Percentiles rank a stretch among this genome's conserved stretches.
These are phyloP conservation scores for Serinus canaria DNA, from an alignment of 2,113 vertebrate genomes.

Conservation along the genomic window DNA sequence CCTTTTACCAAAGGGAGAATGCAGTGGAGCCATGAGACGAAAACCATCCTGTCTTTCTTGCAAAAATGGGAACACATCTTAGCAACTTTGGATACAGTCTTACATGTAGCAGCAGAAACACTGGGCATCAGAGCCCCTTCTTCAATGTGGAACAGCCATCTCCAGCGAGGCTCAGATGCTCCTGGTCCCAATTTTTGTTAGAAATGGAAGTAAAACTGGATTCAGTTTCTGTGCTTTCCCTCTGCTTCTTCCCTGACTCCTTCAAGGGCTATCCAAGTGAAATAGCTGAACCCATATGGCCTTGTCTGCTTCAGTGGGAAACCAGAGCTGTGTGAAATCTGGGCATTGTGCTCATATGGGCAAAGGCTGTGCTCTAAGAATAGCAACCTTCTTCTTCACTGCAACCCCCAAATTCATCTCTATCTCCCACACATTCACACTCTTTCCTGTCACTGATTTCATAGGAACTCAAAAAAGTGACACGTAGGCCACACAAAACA, in stretches of 20 bases:
- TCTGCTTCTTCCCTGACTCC: neutral
- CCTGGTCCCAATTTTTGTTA: conserved; percentile 68
- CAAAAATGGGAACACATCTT: conserved; percentile 20
- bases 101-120: conserved; percentile 59
- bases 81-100: conserved; percentile 28
- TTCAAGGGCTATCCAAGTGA: neutral
- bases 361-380: neutral
- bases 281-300: neutral
- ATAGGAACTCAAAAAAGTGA: conserved; percentile 1
- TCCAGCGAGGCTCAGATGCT: conserved; percentile 48
- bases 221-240: conserved; percentile 16
- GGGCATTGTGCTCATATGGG: neutral
- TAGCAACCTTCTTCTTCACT: neutral
- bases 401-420: neutral
- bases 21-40: neutral
- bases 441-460: neutral
- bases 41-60: neutral
- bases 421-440: neutral
- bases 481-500: neutral
- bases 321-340: neutral
- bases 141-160: neutral
- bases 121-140: conserved; percentile 29
- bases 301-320: neutral
- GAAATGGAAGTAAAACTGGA: conserved; percentile 47
- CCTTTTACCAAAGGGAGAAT: neutral